Conservation (phyloP, 1,140 invertebrate genomes). For the Ostrea edulis region DNA sequence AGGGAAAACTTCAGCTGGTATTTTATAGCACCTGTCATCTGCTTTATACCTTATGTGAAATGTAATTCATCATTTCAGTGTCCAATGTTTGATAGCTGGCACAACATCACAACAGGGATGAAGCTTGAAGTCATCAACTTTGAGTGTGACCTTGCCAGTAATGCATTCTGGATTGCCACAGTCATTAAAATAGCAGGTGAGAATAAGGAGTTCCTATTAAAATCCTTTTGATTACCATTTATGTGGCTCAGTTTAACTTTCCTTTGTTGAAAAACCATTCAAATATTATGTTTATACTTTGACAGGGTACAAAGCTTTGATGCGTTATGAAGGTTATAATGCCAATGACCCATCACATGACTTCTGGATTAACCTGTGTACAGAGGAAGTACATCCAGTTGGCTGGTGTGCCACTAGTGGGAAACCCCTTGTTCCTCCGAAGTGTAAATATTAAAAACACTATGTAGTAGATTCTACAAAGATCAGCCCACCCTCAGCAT, state of each 20-base stretch:
- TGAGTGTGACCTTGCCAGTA: constrained; percentile 83
- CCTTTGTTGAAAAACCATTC: neutral
- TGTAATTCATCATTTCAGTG: constrained; percentile 81
- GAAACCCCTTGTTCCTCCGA: constrained; percentile 95
- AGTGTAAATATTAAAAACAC: constrained; percentile 81
- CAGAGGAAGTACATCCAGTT: constrained; percentile 94
- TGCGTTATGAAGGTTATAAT: constrained; percentile 97
- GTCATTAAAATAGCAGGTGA: constrained; percentile 90
- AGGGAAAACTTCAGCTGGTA: neutral
- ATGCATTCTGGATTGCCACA: constrained; percentile 94
- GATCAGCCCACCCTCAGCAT: neutral
- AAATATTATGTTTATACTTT: neutral
- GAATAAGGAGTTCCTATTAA: neutral
- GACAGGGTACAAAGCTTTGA: constrained; percentile 91
- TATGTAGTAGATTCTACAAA: neutral
- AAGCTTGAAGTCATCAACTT: constrained; percentile 97
- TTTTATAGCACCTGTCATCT: neutral
- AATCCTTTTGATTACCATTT: neutral
- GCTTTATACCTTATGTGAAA: neutral
- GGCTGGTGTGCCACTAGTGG: constrained; percentile 98
- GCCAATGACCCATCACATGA: constrained; percentile 92
- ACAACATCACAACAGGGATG: constrained; percentile 95
- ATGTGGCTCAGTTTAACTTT: neutral
- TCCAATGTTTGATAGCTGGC: constrained; percentile 94
- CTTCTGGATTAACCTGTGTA: constrained; percentile 97